Conservation (phyloP, 2,888 invertebrate species). For the Dasypogon diadema region DNA sequence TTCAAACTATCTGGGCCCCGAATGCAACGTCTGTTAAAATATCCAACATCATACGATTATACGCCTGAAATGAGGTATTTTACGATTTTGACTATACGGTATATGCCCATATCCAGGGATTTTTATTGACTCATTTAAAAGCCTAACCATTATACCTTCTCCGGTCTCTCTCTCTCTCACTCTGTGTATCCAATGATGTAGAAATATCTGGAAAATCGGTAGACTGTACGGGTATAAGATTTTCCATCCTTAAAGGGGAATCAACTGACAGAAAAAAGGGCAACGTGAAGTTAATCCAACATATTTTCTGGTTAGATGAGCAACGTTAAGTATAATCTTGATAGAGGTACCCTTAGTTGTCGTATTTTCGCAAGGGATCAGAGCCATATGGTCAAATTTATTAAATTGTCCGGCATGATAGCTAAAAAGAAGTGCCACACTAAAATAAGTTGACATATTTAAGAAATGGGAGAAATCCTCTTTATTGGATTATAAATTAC, state of each 20-base stretch:
- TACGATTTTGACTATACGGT: not conserved
- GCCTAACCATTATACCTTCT: not conserved
- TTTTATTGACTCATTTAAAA: slow-evolving; percentile 44
- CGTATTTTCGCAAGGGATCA: slow-evolving; percentile 55
- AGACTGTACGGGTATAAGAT: not conserved
- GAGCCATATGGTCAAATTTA: slow-evolving; percentile 56
- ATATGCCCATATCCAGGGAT: not conserved
- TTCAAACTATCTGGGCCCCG: too few species aligned
- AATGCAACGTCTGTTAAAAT: too few species aligned
- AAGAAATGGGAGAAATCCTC: slow-evolving; percentile 18
- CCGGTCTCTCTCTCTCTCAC: not conserved
- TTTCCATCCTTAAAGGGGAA: slow-evolving; percentile 27
- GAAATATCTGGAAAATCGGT: slow-evolving; percentile 52
- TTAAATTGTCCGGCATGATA: slow-evolving; percentile 53
- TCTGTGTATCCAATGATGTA: slow-evolving; percentile 49
- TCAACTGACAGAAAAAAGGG: slow-evolving; percentile 46
- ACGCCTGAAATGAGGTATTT: not conserved
- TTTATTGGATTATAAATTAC: slow-evolving; percentile 41
- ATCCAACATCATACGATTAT: slow-evolving; percentile 1
- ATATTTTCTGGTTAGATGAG: slow-evolving; percentile 56
- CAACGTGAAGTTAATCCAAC: slow-evolving; percentile 55
- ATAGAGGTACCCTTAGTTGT: slow-evolving; percentile 54
- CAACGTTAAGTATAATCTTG: slow-evolving; percentile 56
- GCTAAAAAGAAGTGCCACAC: slow-evolving; percentile 7
- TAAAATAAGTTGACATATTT: slow-evolving; percentile 37